Evolutionary conservation across 2,888 invertebrate species (phyloP).

Genomic region (Lepidochitona cinerea): DNA sequence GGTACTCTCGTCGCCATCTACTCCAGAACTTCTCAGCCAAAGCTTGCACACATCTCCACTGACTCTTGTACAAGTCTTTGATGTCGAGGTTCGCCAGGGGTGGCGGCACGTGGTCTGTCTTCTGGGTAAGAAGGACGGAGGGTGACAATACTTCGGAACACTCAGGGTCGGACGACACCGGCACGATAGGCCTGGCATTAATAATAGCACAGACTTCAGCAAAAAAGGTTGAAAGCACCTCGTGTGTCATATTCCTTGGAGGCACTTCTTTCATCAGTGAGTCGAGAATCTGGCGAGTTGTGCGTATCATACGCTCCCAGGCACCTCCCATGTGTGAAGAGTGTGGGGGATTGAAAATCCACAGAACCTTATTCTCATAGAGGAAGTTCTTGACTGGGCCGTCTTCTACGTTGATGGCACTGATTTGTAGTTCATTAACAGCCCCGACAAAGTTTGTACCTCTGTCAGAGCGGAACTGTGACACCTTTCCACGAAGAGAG

Average conservation of each 20-base stretch:
- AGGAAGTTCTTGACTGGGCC: slow-evolving; percentile 6
- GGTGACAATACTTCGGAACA: no score
- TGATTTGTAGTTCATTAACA: slow-evolving; percentile 7
- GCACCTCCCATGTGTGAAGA: slow-evolving; percentile 11
- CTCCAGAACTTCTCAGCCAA: no score
- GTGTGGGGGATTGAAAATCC: slow-evolving; percentile 12
- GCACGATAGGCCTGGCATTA: no score
- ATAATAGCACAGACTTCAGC: no score
- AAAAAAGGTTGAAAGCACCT: not conserved
- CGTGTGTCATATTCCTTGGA: not conserved
- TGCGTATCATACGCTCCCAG: not conserved
- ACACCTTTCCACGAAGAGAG: slow-evolving; percentile 20
- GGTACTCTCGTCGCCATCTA: no score
- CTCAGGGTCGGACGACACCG: no score
- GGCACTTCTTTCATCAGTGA: not conserved
- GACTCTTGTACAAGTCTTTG: no score
- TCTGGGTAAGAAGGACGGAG: no score
- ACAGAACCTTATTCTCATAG: not conserved
- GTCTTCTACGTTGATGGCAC: slow-evolving; percentile 16
- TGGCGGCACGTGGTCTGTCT: no score
- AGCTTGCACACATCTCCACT: no score
- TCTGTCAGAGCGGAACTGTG: slow-evolving; percentile 23
- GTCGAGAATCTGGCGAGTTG: not conserved
- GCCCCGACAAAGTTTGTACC: slow-evolving; percentile 31
- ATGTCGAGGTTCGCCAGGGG: no score